Evolutionary conservation across 2,113 vertebrate genomes (phyloP), one percentile per base, ranked within the genome.

Genomic region (Ibidorhyncha struthersii): DNA sequence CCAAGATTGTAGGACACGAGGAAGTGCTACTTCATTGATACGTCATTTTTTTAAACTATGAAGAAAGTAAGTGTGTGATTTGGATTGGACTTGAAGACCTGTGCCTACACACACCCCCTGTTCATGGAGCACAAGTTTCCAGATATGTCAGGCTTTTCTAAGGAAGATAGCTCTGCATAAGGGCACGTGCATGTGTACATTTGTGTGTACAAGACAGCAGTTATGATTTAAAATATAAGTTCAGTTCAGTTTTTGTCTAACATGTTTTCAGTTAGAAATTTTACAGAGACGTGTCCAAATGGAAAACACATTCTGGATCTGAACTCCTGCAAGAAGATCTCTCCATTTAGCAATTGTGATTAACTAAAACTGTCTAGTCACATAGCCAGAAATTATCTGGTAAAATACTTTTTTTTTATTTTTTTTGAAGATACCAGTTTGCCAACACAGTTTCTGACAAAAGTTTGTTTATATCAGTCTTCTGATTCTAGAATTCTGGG

Each of bases 151-250:
- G 38, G 43, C 30, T 86, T 86, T 91, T 59, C 21, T 50, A 47
- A 63, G 36, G 27, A 91, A 40, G 8, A 2, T 4, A 62, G 19
- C 38, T 40, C 41, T 72, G 23, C 30, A 27, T 0, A 26, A 70
- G 41, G 47, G 12, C 32, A 52, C 6, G 47, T n/a, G 50, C 26
- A 63, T 23, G 10, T 38, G 22, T 55, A 6, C 0, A 0, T 11
- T 15, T 29, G 14, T 43, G 16, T 45, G 45, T 55, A 16, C 36
- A 62, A 71, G 36, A 19, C 10, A 53, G 30, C 22, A 76, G 26
- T 67, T 53, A 38, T 3, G 25, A 69, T 63, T 49, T 30, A 67
- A 65, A 77, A 49, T 77, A 12, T 9, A 87, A 81, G 55, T 63
- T 89, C 14, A 34, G 10, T 67, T 89, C 83, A 0, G 1, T 65